phyloP scores from a whole-genome alignment of 2,888 invertebrate species.

The Perizoma flavofasciatum region DNA sequence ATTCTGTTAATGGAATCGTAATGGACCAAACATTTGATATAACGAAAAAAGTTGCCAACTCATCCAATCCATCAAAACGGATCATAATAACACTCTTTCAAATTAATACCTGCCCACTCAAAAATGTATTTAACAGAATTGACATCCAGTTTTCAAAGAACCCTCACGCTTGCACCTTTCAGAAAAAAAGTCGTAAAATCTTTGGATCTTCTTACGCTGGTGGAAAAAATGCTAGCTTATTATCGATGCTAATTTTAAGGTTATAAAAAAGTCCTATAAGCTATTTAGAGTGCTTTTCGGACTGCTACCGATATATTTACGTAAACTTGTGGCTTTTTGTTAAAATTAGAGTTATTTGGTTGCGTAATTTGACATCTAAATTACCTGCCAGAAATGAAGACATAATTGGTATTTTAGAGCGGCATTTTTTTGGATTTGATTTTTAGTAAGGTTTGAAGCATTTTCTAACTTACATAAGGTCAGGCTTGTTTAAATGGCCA shows the following conservation, averaged over 20 bases:
- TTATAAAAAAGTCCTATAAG: slow-evolving; percentile 64
- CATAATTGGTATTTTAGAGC: slow-evolving; percentile 24
- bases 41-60: slow-evolving; percentile 63
- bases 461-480: no score
- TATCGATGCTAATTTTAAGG: slow-evolving; percentile 77
- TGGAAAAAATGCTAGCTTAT: slow-evolving; percentile 57
- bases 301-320: slow-evolving; percentile 78
- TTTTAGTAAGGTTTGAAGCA: no score
- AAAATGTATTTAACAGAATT: slow-evolving; percentile 63
- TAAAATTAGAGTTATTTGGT: slow-evolving; percentile 47
- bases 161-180: slow-evolving; percentile 20
- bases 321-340: slow-evolving; percentile 60
- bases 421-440: no score
- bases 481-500: no score
- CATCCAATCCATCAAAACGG: slow-evolving; percentile 78
- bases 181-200: not conserved
- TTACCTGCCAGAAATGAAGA: slow-evolving; percentile 17
- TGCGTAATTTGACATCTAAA: slow-evolving; percentile 39
- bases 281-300: slow-evolving; percentile 76
- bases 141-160: slow-evolving; percentile 46
- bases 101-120: slow-evolving; percentile 79
- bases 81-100: slow-evolving; percentile 75
- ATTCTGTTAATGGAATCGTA: slow-evolving; percentile 34
- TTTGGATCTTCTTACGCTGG: slow-evolving; percentile 48
- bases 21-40: slow-evolving; percentile 47